phyloP scores from a whole-genome alignment of 2,797 vertebrate genomes.

The Coregonus sp. region DNA sequence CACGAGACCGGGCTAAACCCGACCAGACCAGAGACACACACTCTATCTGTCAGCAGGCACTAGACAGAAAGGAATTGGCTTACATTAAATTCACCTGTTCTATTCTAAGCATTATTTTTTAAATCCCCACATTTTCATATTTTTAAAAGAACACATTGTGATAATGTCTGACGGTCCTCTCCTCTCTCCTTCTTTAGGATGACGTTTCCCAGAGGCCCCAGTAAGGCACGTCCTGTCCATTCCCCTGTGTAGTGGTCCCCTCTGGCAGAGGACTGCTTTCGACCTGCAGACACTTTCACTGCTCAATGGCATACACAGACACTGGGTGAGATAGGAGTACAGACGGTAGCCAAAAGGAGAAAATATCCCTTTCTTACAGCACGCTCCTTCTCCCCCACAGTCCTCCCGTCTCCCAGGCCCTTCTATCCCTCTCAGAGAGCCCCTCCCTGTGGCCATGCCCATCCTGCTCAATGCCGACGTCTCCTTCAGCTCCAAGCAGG shows the following conservation, averaged over 20 bases:
- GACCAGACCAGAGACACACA: not conserved
- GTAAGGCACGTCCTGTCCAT: not conserved
- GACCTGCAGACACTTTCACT: not conserved
- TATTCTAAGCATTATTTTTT: not conserved
- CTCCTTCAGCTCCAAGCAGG: slow-evolving; percentile 80
- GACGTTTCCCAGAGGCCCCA: not conserved
- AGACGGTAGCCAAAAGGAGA: no score
- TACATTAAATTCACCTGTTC: not conserved
- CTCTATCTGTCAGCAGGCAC: not conserved
- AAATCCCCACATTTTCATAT: no score
- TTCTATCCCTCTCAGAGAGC: slow-evolving; percentile 19
- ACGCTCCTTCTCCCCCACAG: not conserved
- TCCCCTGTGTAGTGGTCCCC: not conserved
- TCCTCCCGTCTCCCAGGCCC: not conserved
- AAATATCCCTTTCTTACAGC: not conserved
- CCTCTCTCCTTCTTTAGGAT: slow-evolving; percentile 2
- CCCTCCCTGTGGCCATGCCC: slow-evolving; percentile 77
- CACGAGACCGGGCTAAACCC: not conserved
- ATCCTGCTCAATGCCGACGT: slow-evolving; percentile 74
- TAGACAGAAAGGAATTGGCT: not conserved
- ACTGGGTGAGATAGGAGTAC: not conserved
- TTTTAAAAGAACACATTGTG: not conserved
- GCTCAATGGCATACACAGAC: not conserved
- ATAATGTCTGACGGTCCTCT: not conserved
- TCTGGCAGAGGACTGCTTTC: not conserved